Evolutionary conservation across 2,113 vertebrate species (phyloP).

Genomic region (Notothenia rossii): DNA sequence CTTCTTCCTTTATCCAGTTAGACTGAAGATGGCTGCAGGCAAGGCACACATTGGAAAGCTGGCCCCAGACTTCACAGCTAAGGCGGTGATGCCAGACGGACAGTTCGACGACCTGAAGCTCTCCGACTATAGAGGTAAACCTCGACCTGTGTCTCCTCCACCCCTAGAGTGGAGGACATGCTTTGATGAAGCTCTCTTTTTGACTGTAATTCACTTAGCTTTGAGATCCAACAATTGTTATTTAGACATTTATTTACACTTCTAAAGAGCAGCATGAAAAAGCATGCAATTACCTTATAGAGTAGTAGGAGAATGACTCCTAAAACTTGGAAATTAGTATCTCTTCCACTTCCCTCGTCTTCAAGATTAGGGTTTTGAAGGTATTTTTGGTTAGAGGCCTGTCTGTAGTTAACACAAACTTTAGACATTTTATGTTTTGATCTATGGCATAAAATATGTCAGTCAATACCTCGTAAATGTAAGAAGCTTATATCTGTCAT

Average conservation of each 20-base stretch:
- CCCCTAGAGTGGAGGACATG: not conserved
- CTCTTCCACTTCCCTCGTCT: too few relatives aligned
- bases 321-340: too few relatives aligned
- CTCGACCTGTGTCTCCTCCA: slow-evolving; percentile 9
- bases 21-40: slow-evolving; percentile 93
- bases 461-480: too few relatives aligned
- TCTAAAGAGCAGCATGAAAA: slow-evolving; percentile 41
- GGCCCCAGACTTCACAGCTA: slow-evolving; percentile 94
- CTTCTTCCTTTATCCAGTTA: slow-evolving; percentile 60
- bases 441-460: too few relatives aligned
- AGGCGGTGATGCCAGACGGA: slow-evolving; percentile 95
- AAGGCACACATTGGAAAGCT: slow-evolving; percentile 93
- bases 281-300: not conserved
- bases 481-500: too few relatives aligned
- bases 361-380: too few relatives aligned
- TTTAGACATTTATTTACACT: slow-evolving; percentile 46
- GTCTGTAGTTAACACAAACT: too few relatives aligned
- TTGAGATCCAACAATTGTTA: slow-evolving; percentile 25
- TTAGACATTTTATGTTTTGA: too few relatives aligned
- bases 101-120: slow-evolving; percentile 93
- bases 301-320: too few relatives aligned
- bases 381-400: too few relatives aligned
- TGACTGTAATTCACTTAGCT: slow-evolving; percentile 16
- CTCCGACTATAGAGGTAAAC: slow-evolving; percentile 93
- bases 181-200: slow-evolving; percentile 40